Evolutionary conservation across 2,797 vertebrate genomes (phyloP), one percentile per base, ranked within the genome.

Genomic region (Scomberomorus guttatus): DNA sequence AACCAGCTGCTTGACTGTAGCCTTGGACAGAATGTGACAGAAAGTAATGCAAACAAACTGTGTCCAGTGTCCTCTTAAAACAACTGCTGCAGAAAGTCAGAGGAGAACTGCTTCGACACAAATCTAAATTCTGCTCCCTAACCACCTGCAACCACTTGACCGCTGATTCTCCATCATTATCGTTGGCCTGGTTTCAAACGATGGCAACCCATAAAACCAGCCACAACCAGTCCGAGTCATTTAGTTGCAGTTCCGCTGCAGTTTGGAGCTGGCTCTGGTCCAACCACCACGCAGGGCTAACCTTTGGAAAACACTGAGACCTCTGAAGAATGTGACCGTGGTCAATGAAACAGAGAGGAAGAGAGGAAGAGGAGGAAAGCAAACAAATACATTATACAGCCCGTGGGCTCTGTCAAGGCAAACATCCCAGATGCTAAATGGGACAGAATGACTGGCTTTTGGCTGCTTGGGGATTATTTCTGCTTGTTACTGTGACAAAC

Each of bases 281-380:
- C 92, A 94, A 86, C 63, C 76, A 76, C 84, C 87, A 87, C 42
- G 80, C 84, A 52, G 90, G 83, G 81, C 90, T 89, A 92, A 94
- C 91, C 92, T 93, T 94, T 89, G 87, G 84, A 93, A 93, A 94
- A 92, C 91, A 93, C 90, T 79, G 91, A 91, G 86, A 89, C 89
- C 89, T 92, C 91, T 46, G 79, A 93, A 92, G 91, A 95, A 95
- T 94, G 89, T 87, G 91, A 90, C 90, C 90, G 89, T 74, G 92
- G 92, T 90, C 90, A 92, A 88, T 87, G 84, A 89, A 79, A 93
- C 72, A 73, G 73, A 80, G 80, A 82, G 77, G 62, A 51, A 77
- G 73, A 71, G 81, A 86, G 81, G 80, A 81, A 80, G 72, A 77
- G 68, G 77, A 82, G 77, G 74, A 88, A 84, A 80, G 83, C 77